A percentile compares a stretch with the other conserved stretches of the same genome.
Conservation (phyloP, 2,888 invertebrate genomes). For the Coleophora flavipennella region DNA sequence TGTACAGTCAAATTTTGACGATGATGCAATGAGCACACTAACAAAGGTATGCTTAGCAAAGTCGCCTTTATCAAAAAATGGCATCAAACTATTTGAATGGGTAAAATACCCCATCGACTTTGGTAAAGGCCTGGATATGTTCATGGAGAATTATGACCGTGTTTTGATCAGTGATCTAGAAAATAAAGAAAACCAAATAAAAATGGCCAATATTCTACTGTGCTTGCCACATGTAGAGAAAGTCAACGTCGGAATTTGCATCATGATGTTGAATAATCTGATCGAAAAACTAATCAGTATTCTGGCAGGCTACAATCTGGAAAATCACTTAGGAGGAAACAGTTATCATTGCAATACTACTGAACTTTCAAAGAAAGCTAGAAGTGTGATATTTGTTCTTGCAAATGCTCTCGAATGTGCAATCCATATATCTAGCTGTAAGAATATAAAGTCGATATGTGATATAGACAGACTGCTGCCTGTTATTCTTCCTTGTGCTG, state of each 20-base stretch:
- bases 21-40: conserved; percentile 72
- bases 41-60: conserved; percentile 78
- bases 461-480: conserved; percentile 52
- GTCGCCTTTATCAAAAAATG: conserved; percentile 74
- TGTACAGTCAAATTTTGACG: conserved; percentile 65
- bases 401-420: conserved; percentile 73
- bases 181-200: conserved; percentile 43
- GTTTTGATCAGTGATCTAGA: conserved; percentile 45
- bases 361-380: conserved; percentile 37
- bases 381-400: conserved; percentile 69
- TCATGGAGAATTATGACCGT: conserved; percentile 47
- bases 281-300: conserved; percentile 35
- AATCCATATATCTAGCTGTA: conserved; percentile 68
- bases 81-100: conserved; percentile 75
- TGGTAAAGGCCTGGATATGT: conserved; percentile 43
- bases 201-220: conserved; percentile 61
- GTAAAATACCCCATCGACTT: conserved; percentile 77
- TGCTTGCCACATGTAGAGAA: conserved; percentile 72
- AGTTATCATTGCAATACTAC: conserved; percentile 44
- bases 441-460: conserved; percentile 57
- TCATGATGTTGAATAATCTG: conserved; percentile 42
- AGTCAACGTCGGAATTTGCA: conserved; percentile 43
- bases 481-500: conserved; percentile 53
- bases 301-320: conserved; percentile 41
- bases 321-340: conserved; percentile 32